Percentiles rank a stretch among this genome's conserved stretches.
phyloP scores from a whole-genome alignment of 23 tunicate species.

The Diplosoma virens region DNA sequence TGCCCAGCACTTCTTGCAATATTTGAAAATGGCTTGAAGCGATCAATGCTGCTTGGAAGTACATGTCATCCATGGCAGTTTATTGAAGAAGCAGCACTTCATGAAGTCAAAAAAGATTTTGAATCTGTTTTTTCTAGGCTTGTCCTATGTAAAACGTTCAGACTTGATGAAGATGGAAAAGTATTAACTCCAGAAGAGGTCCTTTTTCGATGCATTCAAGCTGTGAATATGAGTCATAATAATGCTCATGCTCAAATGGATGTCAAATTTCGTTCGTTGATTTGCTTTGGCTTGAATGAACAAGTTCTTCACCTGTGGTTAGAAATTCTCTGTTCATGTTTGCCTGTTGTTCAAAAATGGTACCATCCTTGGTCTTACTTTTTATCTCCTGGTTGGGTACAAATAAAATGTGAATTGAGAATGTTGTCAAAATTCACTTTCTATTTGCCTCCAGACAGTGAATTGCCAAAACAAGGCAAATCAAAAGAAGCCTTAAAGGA shows the following conservation, averaged over 20 bases:
- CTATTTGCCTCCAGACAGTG: conserved; percentile 75
- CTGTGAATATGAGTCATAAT: conserved; percentile 90
- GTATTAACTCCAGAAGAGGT: conserved; percentile 91
- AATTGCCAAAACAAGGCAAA: conserved; percentile 66
- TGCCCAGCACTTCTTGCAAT: conserved; percentile 84
- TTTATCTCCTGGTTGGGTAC: conserved; percentile 92
- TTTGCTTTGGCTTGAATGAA: conserved; percentile 81
- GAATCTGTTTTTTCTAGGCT: conserved; percentile 88
- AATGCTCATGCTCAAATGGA: conserved; percentile 92
- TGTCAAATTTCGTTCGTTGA: conserved; percentile 72
- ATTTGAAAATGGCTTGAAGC: conserved; percentile 79
- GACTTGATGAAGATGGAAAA: conserved; percentile 92
- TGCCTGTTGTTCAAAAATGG: conserved; percentile 77
- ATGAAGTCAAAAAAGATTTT: conserved; percentile 88
- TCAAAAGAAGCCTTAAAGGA: conserved; percentile 68
- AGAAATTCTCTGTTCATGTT: conserved; percentile 72
- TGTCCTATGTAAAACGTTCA: conserved; percentile 79
- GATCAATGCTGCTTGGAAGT: conserved; percentile 72
- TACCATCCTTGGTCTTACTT: conserved; percentile 92
- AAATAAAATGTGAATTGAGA: conserved; percentile 80
- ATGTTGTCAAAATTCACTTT: conserved; percentile 71
- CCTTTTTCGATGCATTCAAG: conserved; percentile 79
- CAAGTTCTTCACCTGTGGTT: conserved; percentile 91
- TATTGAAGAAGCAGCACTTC: conserved; percentile 82
- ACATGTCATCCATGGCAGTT: conserved; percentile 92